Base-by-base conservation (phyloP, 2,113 vertebrate genomes). In the Antigone vipio region DNA sequence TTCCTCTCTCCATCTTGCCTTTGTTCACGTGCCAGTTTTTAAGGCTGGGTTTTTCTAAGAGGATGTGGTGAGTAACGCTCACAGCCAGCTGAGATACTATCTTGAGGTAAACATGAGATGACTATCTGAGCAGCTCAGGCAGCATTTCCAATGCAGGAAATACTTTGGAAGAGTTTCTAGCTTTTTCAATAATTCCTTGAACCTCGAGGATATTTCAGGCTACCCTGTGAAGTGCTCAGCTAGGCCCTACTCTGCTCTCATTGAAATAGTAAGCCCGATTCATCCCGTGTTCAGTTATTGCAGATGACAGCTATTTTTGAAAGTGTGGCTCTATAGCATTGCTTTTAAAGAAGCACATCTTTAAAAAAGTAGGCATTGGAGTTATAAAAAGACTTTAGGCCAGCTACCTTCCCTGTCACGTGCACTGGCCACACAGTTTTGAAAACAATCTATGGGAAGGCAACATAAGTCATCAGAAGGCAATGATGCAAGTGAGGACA, bases 241-340 rank as follows among this genome's bases (percentile, higher is more conserved):
- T 11, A 7, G 45, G 27, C 16, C n/a, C 17, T 9, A 9, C 60
- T 62, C 62, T 63, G 62, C 62, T 88, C 66, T 63, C 67, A 35
- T 3, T 35, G 40, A 66, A 56, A 58, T 1, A 60, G 62, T 13
- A 55, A 88, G 15, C 40, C 62, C 0, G 0, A 19, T 35, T 66
- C 34, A 58, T 32, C 32, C 76, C 12, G 1, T 24, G 50, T 3
- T 62, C 23, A 49, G 15, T 9, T 45, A 9, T 5, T 40, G 47
- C 44, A 84, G 30, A 34, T 52, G 42, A 34, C 21, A 66, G 49
- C 50, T 86, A 21, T 20, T 32, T 73, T n/a, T 66, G 69, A 81
- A 81, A 74, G 38, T 12, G 4, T 12, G 34, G 42, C 40, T 71
- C 56, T 55, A 9, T 1, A 9, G 56, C 47, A 71, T 0, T 29